A percentile compares a stretch with the other conserved stretches of the same genome.
phyloP scores from a whole-genome alignment of 2,888 invertebrate species.

The Epicampocera succincta region DNA sequence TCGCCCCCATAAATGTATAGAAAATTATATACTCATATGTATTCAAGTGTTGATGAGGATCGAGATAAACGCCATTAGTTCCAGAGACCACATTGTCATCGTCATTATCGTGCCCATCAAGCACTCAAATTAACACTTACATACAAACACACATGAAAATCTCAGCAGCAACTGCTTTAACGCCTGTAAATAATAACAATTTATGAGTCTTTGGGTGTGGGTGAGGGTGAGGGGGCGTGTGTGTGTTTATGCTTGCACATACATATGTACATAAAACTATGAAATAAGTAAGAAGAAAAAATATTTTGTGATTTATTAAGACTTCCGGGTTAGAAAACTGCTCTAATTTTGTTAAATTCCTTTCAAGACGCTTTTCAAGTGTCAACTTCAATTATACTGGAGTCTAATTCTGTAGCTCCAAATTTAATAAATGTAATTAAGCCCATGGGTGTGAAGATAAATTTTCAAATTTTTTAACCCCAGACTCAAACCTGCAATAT shows the following conservation, averaged over 20 bases:
- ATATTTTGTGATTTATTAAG: slow-evolving; percentile 55
- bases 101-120: slow-evolving; percentile 3
- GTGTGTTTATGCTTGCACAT: not conserved
- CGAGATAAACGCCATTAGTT: slow-evolving; percentile 17
- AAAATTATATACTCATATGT: not conserved
- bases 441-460: too few species aligned
- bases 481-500: too few species aligned
- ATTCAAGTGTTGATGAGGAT: slow-evolving; percentile 8
- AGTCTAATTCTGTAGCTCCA: slow-evolving; percentile 11
- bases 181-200: not conserved
- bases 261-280: too few species aligned
- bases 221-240: too few species aligned
- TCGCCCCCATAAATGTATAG: slow-evolving; percentile 35
- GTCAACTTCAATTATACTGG: not conserved
- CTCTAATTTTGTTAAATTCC: slow-evolving; percentile 28
- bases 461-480: too few species aligned
- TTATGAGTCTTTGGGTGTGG: too few species aligned
- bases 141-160: not conserved
- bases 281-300: not conserved
- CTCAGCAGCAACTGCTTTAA: not conserved
- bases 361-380: not conserved
- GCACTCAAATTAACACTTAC: slow-evolving; percentile 18
- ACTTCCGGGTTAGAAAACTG: slow-evolving; percentile 56
- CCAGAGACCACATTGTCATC: slow-evolving; percentile 1
- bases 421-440: slow-evolving; percentile 39